Percentiles rank a stretch among this genome's conserved stretches.
Conservation (phyloP, 2,888 invertebrate genomes). For the Mylabris sibirica region DNA sequence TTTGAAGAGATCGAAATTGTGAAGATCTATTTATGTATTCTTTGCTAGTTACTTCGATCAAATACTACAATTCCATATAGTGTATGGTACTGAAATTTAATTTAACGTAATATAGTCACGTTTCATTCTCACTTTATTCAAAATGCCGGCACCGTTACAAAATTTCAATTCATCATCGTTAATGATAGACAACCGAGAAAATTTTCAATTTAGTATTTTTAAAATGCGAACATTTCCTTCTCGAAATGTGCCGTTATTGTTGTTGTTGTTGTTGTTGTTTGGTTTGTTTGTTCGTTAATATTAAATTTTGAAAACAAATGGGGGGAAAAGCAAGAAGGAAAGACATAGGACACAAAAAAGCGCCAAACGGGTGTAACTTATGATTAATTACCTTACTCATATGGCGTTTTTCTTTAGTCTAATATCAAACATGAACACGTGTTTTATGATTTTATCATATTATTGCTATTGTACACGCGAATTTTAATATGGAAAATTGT, state of each 20-base stretch:
- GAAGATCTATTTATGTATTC: too few species aligned
- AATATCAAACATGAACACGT: constrained; percentile 32
- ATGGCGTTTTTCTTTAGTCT: constrained; percentile 20
- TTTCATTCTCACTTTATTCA: background rate
- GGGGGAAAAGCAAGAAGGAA: background rate
- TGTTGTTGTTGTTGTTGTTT: too few species aligned
- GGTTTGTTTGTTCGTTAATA: background rate
- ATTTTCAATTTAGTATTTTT: background rate
- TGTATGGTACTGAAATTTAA: background rate
- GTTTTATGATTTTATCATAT: constrained; percentile 28
- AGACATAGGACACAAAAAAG: background rate
- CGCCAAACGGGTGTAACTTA: background rate
- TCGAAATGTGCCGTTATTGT: background rate
- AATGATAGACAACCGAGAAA: background rate
- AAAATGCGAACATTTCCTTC: background rate
- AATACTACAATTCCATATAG: too few species aligned
- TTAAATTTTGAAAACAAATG: background rate
- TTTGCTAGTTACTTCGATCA: too few species aligned
- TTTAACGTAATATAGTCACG: background rate
- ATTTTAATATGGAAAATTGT: background rate
- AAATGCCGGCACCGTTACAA: background rate
- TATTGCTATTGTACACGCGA: constrained; percentile 30
- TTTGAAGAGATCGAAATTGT: too few species aligned
- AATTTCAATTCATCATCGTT: background rate
- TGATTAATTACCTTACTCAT: constrained; percentile 27